phyloP scores from a whole-genome alignment of 2,113 vertebrate genomes.

The Corvus moneduloides region DNA sequence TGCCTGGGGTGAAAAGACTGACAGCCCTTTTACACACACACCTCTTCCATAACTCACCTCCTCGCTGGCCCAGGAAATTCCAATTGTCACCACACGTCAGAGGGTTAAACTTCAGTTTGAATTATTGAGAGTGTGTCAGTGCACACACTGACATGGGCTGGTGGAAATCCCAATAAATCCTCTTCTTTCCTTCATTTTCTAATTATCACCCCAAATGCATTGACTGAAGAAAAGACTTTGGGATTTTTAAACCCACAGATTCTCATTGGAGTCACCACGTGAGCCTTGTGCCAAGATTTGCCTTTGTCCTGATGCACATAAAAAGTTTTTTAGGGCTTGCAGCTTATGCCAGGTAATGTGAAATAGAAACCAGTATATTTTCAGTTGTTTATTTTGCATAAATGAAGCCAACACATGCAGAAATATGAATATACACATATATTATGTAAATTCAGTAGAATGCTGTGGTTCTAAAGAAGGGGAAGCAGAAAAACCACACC shows the following conservation, averaged over 20 bases:
- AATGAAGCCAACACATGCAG: no score
- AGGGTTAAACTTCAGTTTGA: not conserved
- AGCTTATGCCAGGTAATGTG: not conserved
- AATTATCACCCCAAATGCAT: not conserved
- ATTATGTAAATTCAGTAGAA: not conserved
- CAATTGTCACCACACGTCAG: not conserved
- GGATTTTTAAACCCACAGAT: not conserved
- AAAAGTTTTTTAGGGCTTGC: not conserved
- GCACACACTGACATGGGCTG: not conserved
- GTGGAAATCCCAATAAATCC: not conserved
- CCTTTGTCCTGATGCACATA: not conserved
- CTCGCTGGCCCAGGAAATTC: not conserved
- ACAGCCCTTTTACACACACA: not conserved
- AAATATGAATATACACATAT: rapidly evolving
- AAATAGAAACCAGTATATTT: not conserved
- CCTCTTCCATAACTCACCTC: not conserved
- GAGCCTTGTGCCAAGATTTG: not conserved
- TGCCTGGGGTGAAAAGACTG: not conserved
- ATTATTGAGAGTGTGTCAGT: not conserved
- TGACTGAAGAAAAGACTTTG: not conserved
- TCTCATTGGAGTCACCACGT: not conserved
- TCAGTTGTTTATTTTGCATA: not conserved
- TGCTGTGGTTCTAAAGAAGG: not conserved
- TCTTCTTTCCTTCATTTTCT: not conserved
- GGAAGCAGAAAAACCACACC: not conserved